phyloP scores from a whole-genome alignment of 1,140 invertebrate genomes.

The Diabrotica undecimpunctata region DNA sequence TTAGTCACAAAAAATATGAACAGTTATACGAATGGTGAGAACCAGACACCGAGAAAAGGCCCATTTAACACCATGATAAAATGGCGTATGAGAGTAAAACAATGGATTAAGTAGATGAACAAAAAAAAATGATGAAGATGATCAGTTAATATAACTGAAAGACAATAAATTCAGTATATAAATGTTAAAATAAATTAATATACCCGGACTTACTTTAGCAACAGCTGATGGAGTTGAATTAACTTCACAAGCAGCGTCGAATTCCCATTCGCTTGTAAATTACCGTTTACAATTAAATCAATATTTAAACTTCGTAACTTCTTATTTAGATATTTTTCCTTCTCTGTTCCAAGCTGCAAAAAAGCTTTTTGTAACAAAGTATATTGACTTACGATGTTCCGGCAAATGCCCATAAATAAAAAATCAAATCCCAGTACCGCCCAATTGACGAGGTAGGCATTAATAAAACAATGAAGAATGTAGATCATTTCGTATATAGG shows the following conservation, averaged over 20 bases:
- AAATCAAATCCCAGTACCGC: conserved; percentile 18
- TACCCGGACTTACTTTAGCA: not conserved
- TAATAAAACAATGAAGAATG: conserved; percentile 13
- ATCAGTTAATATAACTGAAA: too few species aligned
- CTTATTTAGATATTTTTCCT: not conserved
- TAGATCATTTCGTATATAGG: conserved; percentile 22
- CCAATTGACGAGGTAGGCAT: conserved; percentile 4
- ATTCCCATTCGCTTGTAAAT: not conserved
- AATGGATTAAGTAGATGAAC: too few species aligned
- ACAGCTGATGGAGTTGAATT: conserved; percentile 2
- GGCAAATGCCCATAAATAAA: conserved; percentile 18
- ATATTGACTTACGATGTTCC: conserved; percentile 11
- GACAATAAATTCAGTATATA: too few species aligned
- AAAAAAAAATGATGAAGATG: too few species aligned
- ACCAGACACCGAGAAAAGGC: too few species aligned
- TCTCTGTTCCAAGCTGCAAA: conserved; percentile 7
- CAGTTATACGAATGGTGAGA: too few species aligned
- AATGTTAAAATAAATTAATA: too few species aligned
- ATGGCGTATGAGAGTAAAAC: too few species aligned
- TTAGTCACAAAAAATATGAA: too few species aligned
- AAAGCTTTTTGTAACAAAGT: conserved; percentile 4
- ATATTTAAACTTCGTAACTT: not conserved
- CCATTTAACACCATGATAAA: too few species aligned
- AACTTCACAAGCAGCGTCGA: not conserved
- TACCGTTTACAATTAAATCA: too few species aligned